Percentiles rank a stretch among this genome's conserved stretches.
These are phyloP conservation scores for Cranoglanis bouderius DNA, from an alignment of 2,113 vertebrate species.

Conservation along the genomic window DNA sequence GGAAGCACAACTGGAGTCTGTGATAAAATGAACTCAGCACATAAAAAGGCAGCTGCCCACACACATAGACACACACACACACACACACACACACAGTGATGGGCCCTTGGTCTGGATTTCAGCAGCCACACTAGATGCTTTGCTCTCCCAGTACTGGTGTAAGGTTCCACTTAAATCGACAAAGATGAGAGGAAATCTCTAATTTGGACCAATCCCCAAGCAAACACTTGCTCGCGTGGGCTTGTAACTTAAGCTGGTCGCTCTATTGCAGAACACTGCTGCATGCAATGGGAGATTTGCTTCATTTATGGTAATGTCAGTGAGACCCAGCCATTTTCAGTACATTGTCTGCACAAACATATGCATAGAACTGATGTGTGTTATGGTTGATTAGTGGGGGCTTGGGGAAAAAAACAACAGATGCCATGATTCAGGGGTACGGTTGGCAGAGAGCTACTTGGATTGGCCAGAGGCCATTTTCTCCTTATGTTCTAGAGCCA, in stretches of 20 bases:
- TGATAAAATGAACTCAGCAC: constrained; percentile 63
- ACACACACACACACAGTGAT: constrained; percentile 38
- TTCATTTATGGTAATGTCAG: constrained; percentile 55
- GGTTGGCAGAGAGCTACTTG: constrained; percentile 69
- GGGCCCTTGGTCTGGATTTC: constrained; percentile 22
- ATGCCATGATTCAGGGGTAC: constrained; percentile 70
- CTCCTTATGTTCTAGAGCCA: constrained; percentile 59
- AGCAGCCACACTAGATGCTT: constrained; percentile 33
- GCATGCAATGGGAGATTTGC: constrained; percentile 46
- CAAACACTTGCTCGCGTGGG: constrained; percentile 47
- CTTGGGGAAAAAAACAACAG: constrained; percentile 60
- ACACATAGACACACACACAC: constrained; percentile 41
- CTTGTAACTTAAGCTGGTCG: constrained; percentile 49
- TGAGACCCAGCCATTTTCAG: constrained; percentile 21
- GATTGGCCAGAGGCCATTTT: constrained; percentile 65
- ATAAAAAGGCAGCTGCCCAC: constrained; percentile 71
- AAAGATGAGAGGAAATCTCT: constrained; percentile 57
- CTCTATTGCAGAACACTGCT: constrained; percentile 31
- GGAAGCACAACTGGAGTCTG: constrained; percentile 56
- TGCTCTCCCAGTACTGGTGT: constrained; percentile 49
- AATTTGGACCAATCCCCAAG: constrained; percentile 53
- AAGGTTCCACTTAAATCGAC: constrained; percentile 62
- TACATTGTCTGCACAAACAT: constrained; percentile 44
- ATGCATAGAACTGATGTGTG: constrained; percentile 53
- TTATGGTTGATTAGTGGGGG: constrained; percentile 57